Conservation (phyloP, 2,888 invertebrate species). For the Pseudolycoriella hygida region DNA sequence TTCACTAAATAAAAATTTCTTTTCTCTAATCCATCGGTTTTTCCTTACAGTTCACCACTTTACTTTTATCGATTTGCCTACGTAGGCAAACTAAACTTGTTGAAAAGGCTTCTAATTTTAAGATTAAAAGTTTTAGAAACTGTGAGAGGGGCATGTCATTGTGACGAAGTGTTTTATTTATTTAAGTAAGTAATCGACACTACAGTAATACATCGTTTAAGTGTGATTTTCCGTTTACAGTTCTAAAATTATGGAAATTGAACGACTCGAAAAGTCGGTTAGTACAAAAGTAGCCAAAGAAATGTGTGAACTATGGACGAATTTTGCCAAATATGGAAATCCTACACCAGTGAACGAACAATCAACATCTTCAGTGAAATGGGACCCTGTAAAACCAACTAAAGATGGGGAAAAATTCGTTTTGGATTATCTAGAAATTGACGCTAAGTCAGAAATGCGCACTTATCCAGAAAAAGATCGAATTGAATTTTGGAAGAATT, state of each 20-base stretch:
- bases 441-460: constrained; percentile 18
- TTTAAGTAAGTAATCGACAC: constrained; percentile 23
- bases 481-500: constrained; percentile 22
- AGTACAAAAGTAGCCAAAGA: constrained; percentile 12
- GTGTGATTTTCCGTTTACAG: background rate
- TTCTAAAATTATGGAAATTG: background rate
- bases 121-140: constrained; percentile 17
- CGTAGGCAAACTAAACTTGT: constrained; percentile 34
- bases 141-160: constrained; percentile 36
- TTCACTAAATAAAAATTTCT: too few relatives aligned
- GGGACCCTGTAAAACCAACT: constrained; percentile 17
- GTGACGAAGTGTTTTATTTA: constrained; percentile 41
- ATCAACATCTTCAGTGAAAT: constrained; percentile 8
- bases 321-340: constrained; percentile 39
- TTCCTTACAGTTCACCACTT: constrained; percentile 27
- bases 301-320: constrained; percentile 40
- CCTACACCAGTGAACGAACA: constrained; percentile 19
- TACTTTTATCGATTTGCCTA: constrained; percentile 41
- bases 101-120: constrained; percentile 26
- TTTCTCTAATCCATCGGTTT: too few relatives aligned
- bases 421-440: constrained; percentile 21
- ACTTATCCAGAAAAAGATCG: constrained; percentile 21
- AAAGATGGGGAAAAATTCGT: constrained; percentile 11
- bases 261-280: too few relatives aligned
- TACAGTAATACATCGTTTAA: too few relatives aligned